A percentile compares a stretch with the other conserved stretches of the same genome.
These are phyloP conservation scores for Catostomus latipinnis DNA, from an alignment of 2,797 vertebrate genomes.

Conservation along the genomic window DNA sequence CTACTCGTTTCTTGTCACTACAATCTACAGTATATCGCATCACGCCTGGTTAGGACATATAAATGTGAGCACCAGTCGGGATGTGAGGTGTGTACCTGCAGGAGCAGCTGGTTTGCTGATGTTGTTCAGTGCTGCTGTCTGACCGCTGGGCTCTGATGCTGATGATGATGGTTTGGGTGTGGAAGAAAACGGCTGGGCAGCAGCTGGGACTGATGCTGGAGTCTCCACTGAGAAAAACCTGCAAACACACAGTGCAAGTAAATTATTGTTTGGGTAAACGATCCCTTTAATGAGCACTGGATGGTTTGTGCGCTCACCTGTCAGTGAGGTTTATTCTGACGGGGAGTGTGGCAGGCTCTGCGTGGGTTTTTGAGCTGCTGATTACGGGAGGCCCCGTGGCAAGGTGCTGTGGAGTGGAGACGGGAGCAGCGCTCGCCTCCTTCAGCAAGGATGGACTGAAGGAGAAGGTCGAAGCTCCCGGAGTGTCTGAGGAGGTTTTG, in stretches of 20 bases:
- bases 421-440: constrained; percentile 25
- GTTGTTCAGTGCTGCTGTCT: constrained; percentile 53
- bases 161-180: constrained; percentile 72
- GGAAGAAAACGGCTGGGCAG: constrained; percentile 71
- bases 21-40: too few relatives aligned
- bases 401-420: constrained; percentile 59
- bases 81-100: constrained; percentile 55
- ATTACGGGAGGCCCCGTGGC: constrained; percentile 62
- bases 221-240: constrained; percentile 83
- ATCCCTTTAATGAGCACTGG: neutral
- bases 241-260: constrained; percentile 25
- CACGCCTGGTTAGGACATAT: too few relatives aligned
- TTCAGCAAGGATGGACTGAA: constrained; percentile 57
- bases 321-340: constrained; percentile 89
- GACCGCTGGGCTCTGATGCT: constrained; percentile 61
- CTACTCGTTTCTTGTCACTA: too few relatives aligned
- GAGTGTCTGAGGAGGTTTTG: constrained; percentile 67
- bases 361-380: constrained; percentile 63
- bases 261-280: too few relatives aligned
- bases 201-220: constrained; percentile 55
- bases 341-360: constrained; percentile 67
- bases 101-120: constrained; percentile 65
- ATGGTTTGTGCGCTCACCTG: constrained; percentile 75
- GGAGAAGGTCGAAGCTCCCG: constrained; percentile 69
- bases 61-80: too few relatives aligned